Percentiles rank a stretch among this genome's conserved stretches.
These are phyloP conservation scores for Diogma glabrata DNA, from an alignment of 2,888 invertebrate species.

Conservation along the genomic window DNA sequence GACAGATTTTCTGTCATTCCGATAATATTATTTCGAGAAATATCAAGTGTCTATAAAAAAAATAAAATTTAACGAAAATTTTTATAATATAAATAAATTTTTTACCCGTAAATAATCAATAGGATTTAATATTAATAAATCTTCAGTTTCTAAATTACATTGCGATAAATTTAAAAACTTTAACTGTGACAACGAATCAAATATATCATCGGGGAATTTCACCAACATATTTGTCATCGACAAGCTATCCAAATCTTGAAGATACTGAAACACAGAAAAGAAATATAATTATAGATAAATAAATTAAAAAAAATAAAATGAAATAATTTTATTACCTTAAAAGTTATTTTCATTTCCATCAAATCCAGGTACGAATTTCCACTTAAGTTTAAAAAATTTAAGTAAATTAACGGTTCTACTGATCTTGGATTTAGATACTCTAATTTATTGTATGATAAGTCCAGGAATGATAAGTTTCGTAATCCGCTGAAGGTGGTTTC, in stretches of 20 bases:
- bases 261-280: too few relatives aligned
- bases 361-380: conserved; percentile 44
- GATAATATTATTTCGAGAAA: too few relatives aligned
- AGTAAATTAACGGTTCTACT: conserved; percentile 34
- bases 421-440: conserved; percentile 52
- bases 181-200: conserved; percentile 39
- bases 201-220: conserved; percentile 32
- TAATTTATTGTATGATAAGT: conserved; percentile 65
- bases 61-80: too few relatives aligned
- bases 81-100: conserved; percentile 6
- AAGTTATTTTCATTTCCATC: conserved; percentile 33
- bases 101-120: conserved; percentile 34
- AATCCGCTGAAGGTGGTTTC: not conserved
- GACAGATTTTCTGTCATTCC: too few relatives aligned
- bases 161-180: conserved; percentile 59
- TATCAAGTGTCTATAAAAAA: too few relatives aligned
- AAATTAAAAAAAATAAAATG: too few relatives aligned
- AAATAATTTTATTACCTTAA: conserved; percentile 27
- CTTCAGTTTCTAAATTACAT: conserved; percentile 47
- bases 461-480: conserved; percentile 49
- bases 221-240: conserved; percentile 35
- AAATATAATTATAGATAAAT: too few relatives aligned
- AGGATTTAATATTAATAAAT: conserved; percentile 34
- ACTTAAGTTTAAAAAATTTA: conserved; percentile 55
- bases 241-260: not conserved